phyloP scores from a whole-genome alignment of 2,113 vertebrate genomes.

The Cygnus atratus region DNA sequence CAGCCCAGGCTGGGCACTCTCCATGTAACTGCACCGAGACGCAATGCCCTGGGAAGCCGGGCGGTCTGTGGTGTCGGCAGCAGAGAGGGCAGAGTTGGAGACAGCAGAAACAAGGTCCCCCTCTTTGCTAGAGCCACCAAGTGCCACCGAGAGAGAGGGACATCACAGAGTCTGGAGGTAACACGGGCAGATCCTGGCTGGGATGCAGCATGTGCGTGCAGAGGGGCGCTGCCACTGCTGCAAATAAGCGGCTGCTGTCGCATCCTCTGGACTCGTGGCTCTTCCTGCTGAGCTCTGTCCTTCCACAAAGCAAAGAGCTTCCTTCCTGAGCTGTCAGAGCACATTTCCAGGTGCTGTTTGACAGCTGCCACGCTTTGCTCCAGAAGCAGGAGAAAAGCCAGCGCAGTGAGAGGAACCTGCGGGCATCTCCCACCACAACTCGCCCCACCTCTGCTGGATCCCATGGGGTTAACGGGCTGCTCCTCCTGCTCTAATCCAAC shows the following conservation, averaged over 20 bases:
- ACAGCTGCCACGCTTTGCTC: neutral
- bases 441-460: neutral
- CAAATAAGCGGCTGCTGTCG: neutral
- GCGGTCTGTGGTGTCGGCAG: neutral
- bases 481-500: neutral
- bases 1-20: neutral
- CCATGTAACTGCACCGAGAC: neutral
- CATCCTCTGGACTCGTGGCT: neutral
- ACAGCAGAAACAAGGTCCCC: neutral
- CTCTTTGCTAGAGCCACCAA: neutral
- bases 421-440: neutral
- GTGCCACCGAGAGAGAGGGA: neutral
- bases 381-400: neutral
- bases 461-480: neutral
- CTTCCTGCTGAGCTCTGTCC: neutral
- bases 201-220: neutral
- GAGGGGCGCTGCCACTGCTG: neutral
- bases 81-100: neutral
- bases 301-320: neutral
- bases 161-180: neutral
- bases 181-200: neutral
- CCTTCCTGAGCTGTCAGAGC: neutral
- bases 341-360: neutral
- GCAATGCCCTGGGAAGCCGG: neutral
- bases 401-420: neutral